Conservation (phyloP, 2,797 vertebrate species). For the Falco novaeseelandiae region DNA sequence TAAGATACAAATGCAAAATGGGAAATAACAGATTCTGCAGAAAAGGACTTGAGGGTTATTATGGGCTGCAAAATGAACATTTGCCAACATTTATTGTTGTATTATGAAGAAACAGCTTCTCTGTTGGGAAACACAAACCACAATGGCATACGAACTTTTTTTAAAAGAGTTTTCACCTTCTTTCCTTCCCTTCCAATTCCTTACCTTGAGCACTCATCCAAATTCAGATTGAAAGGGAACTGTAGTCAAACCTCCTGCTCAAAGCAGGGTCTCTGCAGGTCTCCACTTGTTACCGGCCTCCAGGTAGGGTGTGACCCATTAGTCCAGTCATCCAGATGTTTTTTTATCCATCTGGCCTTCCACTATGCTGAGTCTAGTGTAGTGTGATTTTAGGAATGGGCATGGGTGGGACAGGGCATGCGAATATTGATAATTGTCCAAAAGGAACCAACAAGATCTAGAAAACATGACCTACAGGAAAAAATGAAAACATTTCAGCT, state of each 20-base stretch:
- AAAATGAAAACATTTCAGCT: not conserved
- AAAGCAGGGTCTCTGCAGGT: not conserved
- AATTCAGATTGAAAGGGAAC: not conserved
- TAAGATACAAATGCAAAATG: not conserved
- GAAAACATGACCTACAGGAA: not conserved
- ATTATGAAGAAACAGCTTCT: not conserved
- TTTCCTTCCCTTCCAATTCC: not conserved
- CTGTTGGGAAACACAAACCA: not conserved
- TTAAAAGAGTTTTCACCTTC: not conserved
- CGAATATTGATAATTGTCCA: not conserved
- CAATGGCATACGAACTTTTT: not conserved
- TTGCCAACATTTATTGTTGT: not conserved
- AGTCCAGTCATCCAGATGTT: not conserved
- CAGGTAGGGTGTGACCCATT: not conserved
- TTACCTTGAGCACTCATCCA: not conserved
- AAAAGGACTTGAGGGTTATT: not conserved
- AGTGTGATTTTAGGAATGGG: not conserved
- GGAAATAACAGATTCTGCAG: not conserved
- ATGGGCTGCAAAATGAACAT: not conserved
- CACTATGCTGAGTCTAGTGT: not conserved
- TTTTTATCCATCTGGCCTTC: not conserved
- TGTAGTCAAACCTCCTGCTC: not conserved
- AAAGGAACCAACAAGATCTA: not conserved
- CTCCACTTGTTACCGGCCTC: not conserved
- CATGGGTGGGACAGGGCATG: accelerated